Conservation (phyloP, 2,113 vertebrate species). For the Vombatus ursinus region DNA sequence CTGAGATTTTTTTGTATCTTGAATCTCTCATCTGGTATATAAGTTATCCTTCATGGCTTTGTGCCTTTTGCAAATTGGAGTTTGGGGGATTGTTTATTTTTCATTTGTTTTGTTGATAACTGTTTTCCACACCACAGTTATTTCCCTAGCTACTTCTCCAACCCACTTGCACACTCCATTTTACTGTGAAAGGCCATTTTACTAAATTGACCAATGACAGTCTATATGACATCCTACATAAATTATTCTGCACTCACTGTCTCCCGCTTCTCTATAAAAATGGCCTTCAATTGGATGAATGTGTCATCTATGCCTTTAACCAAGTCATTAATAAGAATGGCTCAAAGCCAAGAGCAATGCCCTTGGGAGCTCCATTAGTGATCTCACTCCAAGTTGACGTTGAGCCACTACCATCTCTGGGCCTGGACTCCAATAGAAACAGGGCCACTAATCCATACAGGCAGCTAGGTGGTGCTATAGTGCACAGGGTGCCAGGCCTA, state of each 20-base stretch:
- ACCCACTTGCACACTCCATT: neutral
- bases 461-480: neutral
- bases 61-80: neutral
- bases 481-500: neutral
- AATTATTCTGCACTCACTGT: neutral
- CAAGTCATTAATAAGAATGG: neutral
- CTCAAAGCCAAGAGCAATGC: neutral
- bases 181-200: neutral
- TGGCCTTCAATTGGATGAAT: neutral
- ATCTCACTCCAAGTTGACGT: neutral
- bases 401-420: neutral
- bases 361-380: neutral
- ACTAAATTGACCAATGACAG: neutral
- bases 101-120: neutral
- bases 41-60: neutral
- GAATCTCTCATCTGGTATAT: neutral
- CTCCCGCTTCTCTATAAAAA: neutral
- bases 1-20: neutral
- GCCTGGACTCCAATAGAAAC: neutral
- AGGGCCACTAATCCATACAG: neutral
- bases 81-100: neutral
- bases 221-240: neutral
- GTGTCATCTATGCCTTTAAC: neutral
- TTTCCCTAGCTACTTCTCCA: neutral
- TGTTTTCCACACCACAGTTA: neutral